A percentile compares a stretch with the other conserved stretches of the same genome.
Conservation (phyloP, 2,888 invertebrate species). For the Drosophila fungiperda region DNA sequence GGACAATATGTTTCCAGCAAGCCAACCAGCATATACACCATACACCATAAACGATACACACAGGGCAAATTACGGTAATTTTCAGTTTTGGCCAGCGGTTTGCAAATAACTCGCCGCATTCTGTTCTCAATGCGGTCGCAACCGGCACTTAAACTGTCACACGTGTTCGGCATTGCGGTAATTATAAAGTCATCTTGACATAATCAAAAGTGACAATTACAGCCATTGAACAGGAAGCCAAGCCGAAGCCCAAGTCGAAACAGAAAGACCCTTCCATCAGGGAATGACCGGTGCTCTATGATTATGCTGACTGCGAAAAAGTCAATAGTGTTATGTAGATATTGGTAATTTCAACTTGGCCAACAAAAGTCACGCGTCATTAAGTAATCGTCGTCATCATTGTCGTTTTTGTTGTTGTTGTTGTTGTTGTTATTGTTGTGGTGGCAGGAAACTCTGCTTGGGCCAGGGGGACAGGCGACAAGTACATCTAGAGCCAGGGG, state of each 20-base stretch:
- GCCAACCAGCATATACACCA: conserved; percentile 6
- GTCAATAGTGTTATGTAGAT: conserved; percentile 57
- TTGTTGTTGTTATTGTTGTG: conserved; percentile 1
- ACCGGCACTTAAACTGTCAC: conserved; percentile 80
- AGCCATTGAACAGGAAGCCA: conserved; percentile 73
- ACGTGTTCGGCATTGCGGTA: conserved; percentile 72
- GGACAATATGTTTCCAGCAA: conserved; percentile 46
- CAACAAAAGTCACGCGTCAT: conserved; percentile 72
- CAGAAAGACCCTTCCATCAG: not conserved
- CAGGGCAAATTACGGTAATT: conserved; percentile 72
- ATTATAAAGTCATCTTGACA: conserved; percentile 83
- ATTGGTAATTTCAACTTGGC: conserved; percentile 56
- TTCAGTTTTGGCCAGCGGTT: conserved; percentile 65
- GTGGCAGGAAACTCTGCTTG: conserved; percentile 17
- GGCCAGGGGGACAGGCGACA: conserved; percentile 35
- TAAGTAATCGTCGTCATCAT: conserved; percentile 49
- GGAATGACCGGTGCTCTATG: conserved; percentile 47
- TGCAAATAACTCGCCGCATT: conserved; percentile 66
- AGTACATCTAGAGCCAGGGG: conserved; percentile 1
- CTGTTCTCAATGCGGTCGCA: conserved; percentile 52
- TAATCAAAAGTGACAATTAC: conserved; percentile 83
- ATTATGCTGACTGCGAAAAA: conserved; percentile 58
- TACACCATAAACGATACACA: not conserved
- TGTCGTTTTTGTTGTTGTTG: conserved; percentile 4
- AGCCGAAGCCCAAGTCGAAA: conserved; percentile 5